These are phyloP conservation scores for Myotis planiceps DNA, from an alignment of 2,797 vertebrate genomes.

Conservation along the genomic window DNA sequence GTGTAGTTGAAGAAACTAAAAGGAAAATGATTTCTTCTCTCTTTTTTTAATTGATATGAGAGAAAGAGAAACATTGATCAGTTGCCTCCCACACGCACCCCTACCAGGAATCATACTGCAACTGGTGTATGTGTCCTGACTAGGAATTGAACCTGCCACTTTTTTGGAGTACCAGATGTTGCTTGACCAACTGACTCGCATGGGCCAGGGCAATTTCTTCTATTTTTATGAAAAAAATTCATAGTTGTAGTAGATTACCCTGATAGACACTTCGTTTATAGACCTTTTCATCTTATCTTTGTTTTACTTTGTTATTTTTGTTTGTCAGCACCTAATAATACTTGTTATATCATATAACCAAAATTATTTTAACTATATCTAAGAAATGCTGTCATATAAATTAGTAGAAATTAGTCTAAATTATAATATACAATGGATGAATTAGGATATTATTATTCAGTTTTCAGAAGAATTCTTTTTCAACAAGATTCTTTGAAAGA, in stretches of 20 bases:
- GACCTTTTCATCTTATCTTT: neutral
- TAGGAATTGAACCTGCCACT: too few relatives aligned
- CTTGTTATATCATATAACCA: neutral
- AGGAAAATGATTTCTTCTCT: neutral
- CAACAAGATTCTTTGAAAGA: neutral
- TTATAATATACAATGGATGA: neutral
- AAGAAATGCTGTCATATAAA: neutral
- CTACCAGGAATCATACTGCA: too few relatives aligned
- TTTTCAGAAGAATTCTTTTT: conserved; percentile 48
- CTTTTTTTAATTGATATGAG: too few relatives aligned
- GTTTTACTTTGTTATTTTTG: neutral
- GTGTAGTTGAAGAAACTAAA: neutral
- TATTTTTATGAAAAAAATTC: neutral
- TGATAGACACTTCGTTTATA: neutral
- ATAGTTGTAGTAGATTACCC: neutral
- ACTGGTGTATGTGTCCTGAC: too few relatives aligned
- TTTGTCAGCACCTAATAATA: neutral
- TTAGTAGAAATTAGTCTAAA: conserved; percentile 6
- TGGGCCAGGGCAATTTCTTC: neutral
- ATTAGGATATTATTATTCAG: neutral
- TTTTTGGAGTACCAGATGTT: too few relatives aligned
- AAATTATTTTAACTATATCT: neutral
- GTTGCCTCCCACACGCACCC: too few relatives aligned
- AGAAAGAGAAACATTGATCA: too few relatives aligned
- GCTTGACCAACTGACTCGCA: too few relatives aligned